Conservation (phyloP, 2,888 invertebrate genomes). For the Nephrocerus scutellatus region DNA sequence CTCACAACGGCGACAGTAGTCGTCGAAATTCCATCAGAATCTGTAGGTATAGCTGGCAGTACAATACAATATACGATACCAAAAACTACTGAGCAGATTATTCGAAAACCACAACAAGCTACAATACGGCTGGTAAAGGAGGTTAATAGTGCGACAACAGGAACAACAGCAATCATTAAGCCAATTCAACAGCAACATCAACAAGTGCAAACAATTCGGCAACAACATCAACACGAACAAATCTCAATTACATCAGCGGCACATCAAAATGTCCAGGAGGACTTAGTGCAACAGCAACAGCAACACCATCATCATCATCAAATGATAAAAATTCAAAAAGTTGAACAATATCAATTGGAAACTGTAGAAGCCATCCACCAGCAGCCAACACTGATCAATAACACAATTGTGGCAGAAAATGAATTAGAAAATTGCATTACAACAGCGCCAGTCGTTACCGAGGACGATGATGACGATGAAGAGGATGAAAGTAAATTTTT, state of each 20-base stretch:
- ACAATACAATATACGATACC: conserved; percentile 44
- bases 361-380: too few relatives aligned
- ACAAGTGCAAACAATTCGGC: conserved; percentile 14
- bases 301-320: conserved; percentile 12
- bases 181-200: conserved; percentile 19
- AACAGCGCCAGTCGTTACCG: conserved; percentile 19
- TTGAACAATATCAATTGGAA: conserved; percentile 7
- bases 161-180: conserved; percentile 2
- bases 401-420: conserved; percentile 28
- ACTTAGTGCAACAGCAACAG: conserved; percentile 17
- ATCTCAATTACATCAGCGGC: conserved; percentile 11
- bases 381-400: too few relatives aligned
- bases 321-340: too few relatives aligned
- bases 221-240: conserved; percentile 4
- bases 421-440: conserved; percentile 27
- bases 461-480: conserved; percentile 19
- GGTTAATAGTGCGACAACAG: conserved; percentile 1
- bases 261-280: conserved; percentile 14
- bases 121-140: conserved; percentile 43
- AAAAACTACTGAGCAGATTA: conserved; percentile 21
- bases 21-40: conserved; percentile 41
- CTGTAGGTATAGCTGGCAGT: conserved; percentile 36
- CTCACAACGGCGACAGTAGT: conserved; percentile 41
- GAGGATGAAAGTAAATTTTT: conserved; percentile 22
- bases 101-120: conserved; percentile 29